Conservation (phyloP, 2,797 vertebrate genomes). For the Decapterus maruadsi region DNA sequence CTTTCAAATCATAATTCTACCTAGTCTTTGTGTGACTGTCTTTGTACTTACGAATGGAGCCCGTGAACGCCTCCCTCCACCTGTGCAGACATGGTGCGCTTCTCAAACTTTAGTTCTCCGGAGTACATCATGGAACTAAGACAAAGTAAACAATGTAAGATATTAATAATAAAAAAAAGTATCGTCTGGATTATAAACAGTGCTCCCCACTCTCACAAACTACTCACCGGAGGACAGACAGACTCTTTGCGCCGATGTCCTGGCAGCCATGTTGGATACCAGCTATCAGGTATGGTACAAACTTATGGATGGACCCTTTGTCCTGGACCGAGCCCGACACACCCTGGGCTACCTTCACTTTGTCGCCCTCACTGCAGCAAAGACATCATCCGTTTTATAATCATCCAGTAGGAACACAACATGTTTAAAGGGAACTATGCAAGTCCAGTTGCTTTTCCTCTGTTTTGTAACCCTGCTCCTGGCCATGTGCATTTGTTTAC, state of each 20-base stretch:
- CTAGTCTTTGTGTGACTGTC: neutral
- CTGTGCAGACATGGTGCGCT: conserved; percentile 94
- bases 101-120: conserved; percentile 95
- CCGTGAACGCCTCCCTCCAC: conserved; percentile 94
- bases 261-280: conserved; percentile 97
- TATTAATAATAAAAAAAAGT: no score
- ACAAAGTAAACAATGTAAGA: neutral
- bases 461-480: no score
- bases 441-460: no score
- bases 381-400: neutral
- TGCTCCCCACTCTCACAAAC: neutral
- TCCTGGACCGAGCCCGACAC: conserved; percentile 94
- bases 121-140: conserved; percentile 96
- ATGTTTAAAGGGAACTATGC: no score
- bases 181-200: neutral
- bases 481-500: no score
- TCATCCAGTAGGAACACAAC: neutral
- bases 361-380: conserved; percentile 90
- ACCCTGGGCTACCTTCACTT: conserved; percentile 94
- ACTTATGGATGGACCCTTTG: conserved; percentile 97
- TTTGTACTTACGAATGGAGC: conserved; percentile 93
- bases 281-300: conserved; percentile 93
- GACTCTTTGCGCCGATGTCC: conserved; percentile 93
- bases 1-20: neutral
- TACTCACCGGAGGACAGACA: conserved; percentile 91